Conservation (phyloP, 2,888 invertebrate genomes). For the Heliconius ethilla region DNA sequence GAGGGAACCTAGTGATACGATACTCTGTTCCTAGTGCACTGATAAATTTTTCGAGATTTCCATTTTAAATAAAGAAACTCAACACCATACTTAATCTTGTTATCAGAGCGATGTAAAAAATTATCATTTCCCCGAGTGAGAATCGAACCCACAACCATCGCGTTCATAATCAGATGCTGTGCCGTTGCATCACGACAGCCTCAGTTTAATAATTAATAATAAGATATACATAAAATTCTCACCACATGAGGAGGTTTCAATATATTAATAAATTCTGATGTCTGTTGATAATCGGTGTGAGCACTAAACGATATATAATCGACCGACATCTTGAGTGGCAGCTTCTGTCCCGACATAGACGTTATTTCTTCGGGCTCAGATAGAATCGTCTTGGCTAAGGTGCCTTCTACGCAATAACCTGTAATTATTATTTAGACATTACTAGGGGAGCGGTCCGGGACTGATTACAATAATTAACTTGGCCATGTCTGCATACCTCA, state of each 20-base stretch:
- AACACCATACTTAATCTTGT: too few species aligned
- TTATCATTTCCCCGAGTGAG: too few species aligned
- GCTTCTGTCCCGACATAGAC: conserved; percentile 96
- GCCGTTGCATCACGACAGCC: too few species aligned
- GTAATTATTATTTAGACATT: conserved; percentile 26
- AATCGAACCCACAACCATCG: neutral
- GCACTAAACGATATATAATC: conserved; percentile 99
- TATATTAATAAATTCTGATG: conserved; percentile 96
- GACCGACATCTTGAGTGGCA: conserved; percentile 98
- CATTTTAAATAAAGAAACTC: too few species aligned
- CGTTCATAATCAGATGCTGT: neutral
- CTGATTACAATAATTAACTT: too few species aligned
- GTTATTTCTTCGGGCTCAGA: conserved; percentile 99
- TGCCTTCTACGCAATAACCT: conserved; percentile 95
- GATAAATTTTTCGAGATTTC: too few species aligned
- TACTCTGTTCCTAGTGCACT: too few species aligned
- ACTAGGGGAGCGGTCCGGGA: too few species aligned
- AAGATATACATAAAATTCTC: conserved; percentile 48
- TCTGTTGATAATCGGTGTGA: conserved; percentile 98
- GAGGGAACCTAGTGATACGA: too few species aligned
- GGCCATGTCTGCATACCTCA: too few species aligned
- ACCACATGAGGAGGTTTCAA: conserved; percentile 98
- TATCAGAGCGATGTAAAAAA: too few species aligned
- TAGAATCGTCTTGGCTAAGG: conserved; percentile 94
- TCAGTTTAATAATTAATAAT: too few species aligned